phyloP scores from a whole-genome alignment of 2,888 invertebrate genomes.

The Rhopalosiphum nymphaeae region DNA sequence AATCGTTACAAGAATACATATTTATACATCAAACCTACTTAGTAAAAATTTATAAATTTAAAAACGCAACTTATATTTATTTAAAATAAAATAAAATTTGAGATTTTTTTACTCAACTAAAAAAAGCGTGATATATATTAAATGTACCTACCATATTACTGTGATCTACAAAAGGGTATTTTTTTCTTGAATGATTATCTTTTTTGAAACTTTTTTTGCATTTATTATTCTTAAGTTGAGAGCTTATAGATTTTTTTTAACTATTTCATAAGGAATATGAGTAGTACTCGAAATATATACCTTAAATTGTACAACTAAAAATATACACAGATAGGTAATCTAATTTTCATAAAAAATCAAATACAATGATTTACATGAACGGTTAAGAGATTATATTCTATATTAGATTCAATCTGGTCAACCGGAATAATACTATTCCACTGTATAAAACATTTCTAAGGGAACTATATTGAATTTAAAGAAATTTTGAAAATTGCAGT shows the following conservation, averaged over 20 bases:
- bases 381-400: not conserved
- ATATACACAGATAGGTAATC: not conserved
- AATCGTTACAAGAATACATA: not conserved
- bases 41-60: not conserved
- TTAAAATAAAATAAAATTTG: not conserved
- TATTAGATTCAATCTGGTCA: not conserved
- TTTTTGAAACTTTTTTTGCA: not conserved
- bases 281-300: not conserved
- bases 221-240: not conserved
- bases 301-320: not conserved
- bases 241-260: not conserved
- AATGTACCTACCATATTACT: not conserved
- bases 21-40: not conserved
- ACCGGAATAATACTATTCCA: conserved; percentile 42
- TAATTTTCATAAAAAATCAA: not conserved
- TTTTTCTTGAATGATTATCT: not conserved
- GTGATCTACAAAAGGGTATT: not conserved
- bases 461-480: not conserved
- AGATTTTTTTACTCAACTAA: not conserved
- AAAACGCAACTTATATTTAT: not conserved
- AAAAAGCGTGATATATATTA: not conserved
- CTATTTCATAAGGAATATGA: not conserved
- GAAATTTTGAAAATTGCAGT: conserved; percentile 1
- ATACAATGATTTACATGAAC: not conserved
- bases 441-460: not conserved